These are phyloP conservation scores for Paralinhomoeus sp. DNA, from an alignment of 2,888 invertebrate species.

Conservation along the genomic window DNA sequence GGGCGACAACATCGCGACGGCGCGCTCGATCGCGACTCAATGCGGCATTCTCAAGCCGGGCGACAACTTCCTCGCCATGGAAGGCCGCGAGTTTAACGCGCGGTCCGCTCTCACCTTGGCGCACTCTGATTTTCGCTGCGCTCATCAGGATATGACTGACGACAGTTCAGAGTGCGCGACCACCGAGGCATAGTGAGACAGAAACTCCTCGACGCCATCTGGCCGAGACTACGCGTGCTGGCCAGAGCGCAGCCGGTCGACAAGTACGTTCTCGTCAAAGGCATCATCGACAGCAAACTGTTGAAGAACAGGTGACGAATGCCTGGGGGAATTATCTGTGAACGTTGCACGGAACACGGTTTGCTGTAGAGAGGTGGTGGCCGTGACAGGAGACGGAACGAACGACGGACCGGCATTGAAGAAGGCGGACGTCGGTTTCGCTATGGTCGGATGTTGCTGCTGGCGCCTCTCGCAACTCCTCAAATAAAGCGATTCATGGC, in stretches of 20 bases:
- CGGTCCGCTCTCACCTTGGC: conserved; percentile 33
- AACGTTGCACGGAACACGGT: neutral
- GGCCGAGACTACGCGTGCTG: conserved; percentile 32
- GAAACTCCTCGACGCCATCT: conserved; percentile 24
- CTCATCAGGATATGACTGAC: neutral
- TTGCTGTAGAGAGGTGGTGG: conserved; percentile 30
- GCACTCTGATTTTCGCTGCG: too few relatives aligned
- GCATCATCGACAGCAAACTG: conserved; percentile 33
- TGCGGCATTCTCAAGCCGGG: conserved; percentile 83
- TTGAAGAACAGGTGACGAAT: too few relatives aligned
- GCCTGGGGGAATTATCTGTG: conserved; percentile 6
- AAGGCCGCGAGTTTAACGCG: conserved; percentile 90
- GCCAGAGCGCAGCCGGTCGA: conserved; percentile 34
- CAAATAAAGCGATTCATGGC: neutral
- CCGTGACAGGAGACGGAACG: conserved; percentile 36
- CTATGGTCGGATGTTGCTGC: conserved; percentile 27
- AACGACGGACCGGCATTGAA: conserved; percentile 36
- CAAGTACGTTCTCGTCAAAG: conserved; percentile 33
- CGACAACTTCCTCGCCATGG: conserved; percentile 82
- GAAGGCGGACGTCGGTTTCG: conserved; percentile 36
- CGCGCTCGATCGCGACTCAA: conserved; percentile 83
- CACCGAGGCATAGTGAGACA: conserved; percentile 18
- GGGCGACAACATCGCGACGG: conserved; percentile 48
- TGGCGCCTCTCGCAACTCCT: neutral
- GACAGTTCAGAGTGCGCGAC: conserved; percentile 16